Percentiles rank a stretch among this genome's conserved stretches.
Conservation (phyloP, 2,888 invertebrate species). For the Enchytraeus crypticus region DNA sequence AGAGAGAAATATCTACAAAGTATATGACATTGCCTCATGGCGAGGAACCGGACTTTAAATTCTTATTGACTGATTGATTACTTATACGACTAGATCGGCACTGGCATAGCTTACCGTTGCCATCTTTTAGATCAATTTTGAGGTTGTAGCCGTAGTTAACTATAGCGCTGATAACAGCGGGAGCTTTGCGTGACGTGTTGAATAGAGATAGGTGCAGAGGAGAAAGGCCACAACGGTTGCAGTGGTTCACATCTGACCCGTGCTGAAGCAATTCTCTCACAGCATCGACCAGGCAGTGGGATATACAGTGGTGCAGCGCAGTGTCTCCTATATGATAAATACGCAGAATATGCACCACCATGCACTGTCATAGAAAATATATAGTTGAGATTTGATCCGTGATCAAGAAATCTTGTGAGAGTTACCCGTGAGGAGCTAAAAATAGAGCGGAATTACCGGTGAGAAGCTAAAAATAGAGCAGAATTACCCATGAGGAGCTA, state of each 20-base stretch:
- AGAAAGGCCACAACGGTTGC: slow-evolving; percentile 34
- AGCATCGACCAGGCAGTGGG: slow-evolving; percentile 37
- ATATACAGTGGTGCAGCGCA: slow-evolving; percentile 43
- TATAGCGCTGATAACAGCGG: slow-evolving; percentile 32
- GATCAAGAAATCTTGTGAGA: too few species aligned
- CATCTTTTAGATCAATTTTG: slow-evolving; percentile 36
- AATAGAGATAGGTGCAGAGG: slow-evolving; percentile 39
- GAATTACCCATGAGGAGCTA: too few species aligned
- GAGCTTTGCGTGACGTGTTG: slow-evolving; percentile 25
- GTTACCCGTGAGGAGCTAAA: too few species aligned
- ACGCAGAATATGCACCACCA: not conserved
- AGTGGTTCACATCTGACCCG: slow-evolving; percentile 43
- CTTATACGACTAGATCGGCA: too few species aligned
- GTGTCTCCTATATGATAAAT: slow-evolving; percentile 33
- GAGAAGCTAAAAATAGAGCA: too few species aligned
- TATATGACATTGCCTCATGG: too few species aligned
- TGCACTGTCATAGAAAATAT: too few species aligned
- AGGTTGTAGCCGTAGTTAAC: slow-evolving; percentile 39
- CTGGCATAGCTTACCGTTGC: slow-evolving; percentile 17
- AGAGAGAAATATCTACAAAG: too few species aligned
- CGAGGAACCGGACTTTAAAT: too few species aligned
- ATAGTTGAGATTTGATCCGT: too few species aligned
- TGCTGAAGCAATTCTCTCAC: slow-evolving; percentile 34
- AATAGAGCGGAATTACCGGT: too few species aligned
- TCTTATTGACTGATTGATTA: too few species aligned